Base-by-base conservation (phyloP, 2,113 vertebrate species). In the Ivindomyrus marchei region DNA sequence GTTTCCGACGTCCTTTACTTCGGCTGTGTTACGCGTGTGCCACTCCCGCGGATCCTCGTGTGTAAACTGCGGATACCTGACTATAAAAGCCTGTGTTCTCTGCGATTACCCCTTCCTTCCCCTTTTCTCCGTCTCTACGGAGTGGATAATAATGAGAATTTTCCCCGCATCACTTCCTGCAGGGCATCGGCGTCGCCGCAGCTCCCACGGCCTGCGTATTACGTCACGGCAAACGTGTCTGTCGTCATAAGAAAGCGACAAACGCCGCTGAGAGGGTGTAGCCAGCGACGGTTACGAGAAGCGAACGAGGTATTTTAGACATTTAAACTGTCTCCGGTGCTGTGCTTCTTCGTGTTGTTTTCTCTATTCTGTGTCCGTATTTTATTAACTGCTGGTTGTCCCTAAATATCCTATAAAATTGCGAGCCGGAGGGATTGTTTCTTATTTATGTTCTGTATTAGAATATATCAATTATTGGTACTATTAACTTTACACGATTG, bases 121-220 rank as follows among this genome's bases (percentile, higher is more conserved):
- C 92, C 92, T 94, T 27, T 90, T 53, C 89, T 90, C 88, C 93
- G 93, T 94, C 93, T 95, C 94, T 89, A 95, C 91, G 93, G 94
- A 95, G 91, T 93, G 93, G 93, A 95, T 94, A 94, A 94, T 94
- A 93, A 94, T 93, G 94, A 80, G 91, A 94, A 95, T 94, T 93
- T 94, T 93, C 92, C 90, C 93, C 94, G 93, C 95, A 95, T 96
- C 95, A 96, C 95, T 95, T 96, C 95, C 95, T 94, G 91, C 93
- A 91, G 90, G 89, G 53, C 49, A 89, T 66, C 90, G 1, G 90
- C 90, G 88, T 88, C 46, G 90, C 92, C 84, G 88, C 89, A 47
- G 70, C 88, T 70, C 49, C 53, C 90, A 90, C 86, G 80, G 86
- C 87, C 70, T 90, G 90, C 74, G 90, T 27, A 52, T 2, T 45